Percentiles rank a stretch among this genome's conserved stretches.
phyloP scores from a whole-genome alignment of 1,140 invertebrate species.

The Sipha flava region DNA sequence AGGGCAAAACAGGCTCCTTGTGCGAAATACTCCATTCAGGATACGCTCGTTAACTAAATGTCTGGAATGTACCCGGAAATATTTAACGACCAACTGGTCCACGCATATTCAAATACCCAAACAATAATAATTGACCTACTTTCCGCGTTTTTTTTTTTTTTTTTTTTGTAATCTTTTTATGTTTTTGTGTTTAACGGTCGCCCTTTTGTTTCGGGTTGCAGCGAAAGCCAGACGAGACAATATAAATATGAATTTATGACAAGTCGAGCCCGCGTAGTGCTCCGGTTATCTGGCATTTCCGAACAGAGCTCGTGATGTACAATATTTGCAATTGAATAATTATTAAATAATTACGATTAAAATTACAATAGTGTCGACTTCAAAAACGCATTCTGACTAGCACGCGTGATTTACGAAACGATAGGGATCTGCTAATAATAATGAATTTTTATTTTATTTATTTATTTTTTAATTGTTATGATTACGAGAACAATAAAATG shows the following conservation, averaged over 20 bases:
- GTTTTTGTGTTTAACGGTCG: not conserved
- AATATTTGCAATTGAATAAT: no score
- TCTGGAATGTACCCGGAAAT: conserved; percentile 15
- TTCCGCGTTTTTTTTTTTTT: not conserved
- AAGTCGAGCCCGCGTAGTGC: not conserved
- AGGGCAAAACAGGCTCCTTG: no score
- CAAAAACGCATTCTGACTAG: no score
- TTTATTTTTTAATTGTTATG: not conserved
- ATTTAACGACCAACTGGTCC: not conserved
- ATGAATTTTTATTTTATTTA: no score
- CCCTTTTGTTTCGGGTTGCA: conserved; percentile 3
- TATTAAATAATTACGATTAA: no score
- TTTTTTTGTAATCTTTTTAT: not conserved
- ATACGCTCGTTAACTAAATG: not conserved
- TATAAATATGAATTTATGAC: conserved; percentile 9
- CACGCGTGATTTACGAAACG: no score
- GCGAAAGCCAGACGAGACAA: conserved; percentile 15
- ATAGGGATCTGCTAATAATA: not conserved
- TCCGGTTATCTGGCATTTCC: not conserved
- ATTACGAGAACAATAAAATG: not conserved
- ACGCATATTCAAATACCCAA: not conserved
- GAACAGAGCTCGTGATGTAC: not conserved
- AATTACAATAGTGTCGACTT: no score
- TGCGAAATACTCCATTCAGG: not conserved
- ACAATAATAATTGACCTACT: conserved; percentile 15